Evolutionary conservation across 2,888 invertebrate species (phyloP), one percentile per base, ranked within the genome.

Genomic region (Papilio protenor): DNA sequence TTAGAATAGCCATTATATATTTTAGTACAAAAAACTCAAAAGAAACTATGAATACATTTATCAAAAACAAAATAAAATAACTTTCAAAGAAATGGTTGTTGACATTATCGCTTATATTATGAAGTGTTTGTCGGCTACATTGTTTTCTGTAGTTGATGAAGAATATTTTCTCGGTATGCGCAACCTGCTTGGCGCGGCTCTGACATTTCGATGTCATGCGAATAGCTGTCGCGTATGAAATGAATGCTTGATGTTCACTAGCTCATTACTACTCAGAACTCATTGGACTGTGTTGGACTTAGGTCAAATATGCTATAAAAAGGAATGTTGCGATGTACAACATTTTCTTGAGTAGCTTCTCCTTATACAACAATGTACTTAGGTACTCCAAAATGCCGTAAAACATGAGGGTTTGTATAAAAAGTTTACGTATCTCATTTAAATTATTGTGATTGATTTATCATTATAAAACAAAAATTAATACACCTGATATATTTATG

Each of bases 251-350:
- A 80, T 80, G 80, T 79, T 79, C 77, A 55, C 66, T 75, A 79
- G 80, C 82, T 86, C 81, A 88, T 89, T 89, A 85, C 80, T 84
- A 89, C 89, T 87, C 87, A 85, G 83, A 83, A 84, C 85, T 85
- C 83, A 88, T 85, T 85, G 85, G 81, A 82, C 79, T 83, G 83
- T 85, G 21, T 78, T 82, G 82, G 84, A 83, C 85, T 85, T 84
- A 86, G 84, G 84, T 86, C 75, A 76, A 76, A 78, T 72, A 76
- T 78, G 66, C 64, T 66, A 52, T 76, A 47, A 70, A 61, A 71
- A 64, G 52, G 61, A 76, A 76, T 76, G 76, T 76, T 76, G 76
- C 76, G 66, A 69, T 69, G 45, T 69, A 69, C 21, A 18, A 64
- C 45, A 21, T 66, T 64, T 40, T 69, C 66, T 77, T 61, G 59